These are phyloP conservation scores for Erinaceus europaeus DNA, from an alignment of 2,113 vertebrate species.

Conservation along the genomic window DNA sequence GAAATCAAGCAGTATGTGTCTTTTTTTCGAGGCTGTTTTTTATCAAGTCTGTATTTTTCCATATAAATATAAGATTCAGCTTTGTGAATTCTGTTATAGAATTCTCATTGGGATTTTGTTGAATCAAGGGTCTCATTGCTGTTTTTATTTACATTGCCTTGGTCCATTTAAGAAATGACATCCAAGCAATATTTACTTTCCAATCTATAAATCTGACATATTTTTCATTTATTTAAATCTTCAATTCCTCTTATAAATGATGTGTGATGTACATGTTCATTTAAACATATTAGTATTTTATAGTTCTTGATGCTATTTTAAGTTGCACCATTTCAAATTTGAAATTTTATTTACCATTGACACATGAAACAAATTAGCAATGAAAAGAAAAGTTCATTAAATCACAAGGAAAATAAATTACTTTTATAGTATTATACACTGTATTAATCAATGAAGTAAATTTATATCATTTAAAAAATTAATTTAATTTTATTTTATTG, in stretches of 20 bases:
- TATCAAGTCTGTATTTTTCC: background rate
- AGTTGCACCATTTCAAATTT: background rate
- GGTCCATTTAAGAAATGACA: background rate
- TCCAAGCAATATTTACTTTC: background rate
- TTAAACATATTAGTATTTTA: background rate
- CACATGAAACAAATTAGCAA: background rate
- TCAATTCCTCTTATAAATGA: slow-evolving; percentile 7
- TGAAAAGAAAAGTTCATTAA: too few species aligned
- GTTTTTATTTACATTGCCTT: too few species aligned
- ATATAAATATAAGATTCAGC: background rate
- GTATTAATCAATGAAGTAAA: too few species aligned
- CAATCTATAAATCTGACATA: background rate
- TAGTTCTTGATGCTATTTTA: background rate
- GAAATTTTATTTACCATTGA: background rate
- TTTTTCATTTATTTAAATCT: background rate
- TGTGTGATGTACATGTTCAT: background rate
- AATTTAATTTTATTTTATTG: too few species aligned
- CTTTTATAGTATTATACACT: too few species aligned
- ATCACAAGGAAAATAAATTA: too few species aligned
- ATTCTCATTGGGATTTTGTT: background rate
- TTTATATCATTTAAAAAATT: too few species aligned
- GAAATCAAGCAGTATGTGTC: background rate
- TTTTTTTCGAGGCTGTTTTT: background rate
- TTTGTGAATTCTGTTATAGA: slow-evolving; percentile 3
- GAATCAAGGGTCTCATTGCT: too few species aligned